These are phyloP conservation scores for Felis catus DNA, from an alignment of 2,113 vertebrate genomes.

Conservation along the genomic window F.catus_Fca126_mat1.0 CM031412.1:215069501-215070000, in stretches of 20 bases:
- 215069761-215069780: background rate
- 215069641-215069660: background rate
- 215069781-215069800: background rate
- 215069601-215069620: background rate
- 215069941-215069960: constrained; percentile 54
- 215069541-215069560: background rate
- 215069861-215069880: constrained; percentile 30
- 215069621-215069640: background rate
- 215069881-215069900: constrained; percentile 17
- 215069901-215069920: constrained; percentile 36
- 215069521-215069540: background rate
- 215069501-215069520: background rate
- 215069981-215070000: constrained; percentile 37
- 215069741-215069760: background rate
- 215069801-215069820: background rate
- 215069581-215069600: background rate
- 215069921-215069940: background rate
- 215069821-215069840: background rate
- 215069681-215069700: background rate
- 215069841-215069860: background rate
- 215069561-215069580: background rate
- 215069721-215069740: background rate
- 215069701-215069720: rapidly evolving
- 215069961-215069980: constrained; percentile 54
- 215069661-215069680: background rate